Evolutionary conservation across 2,888 invertebrate species (phyloP).

Genomic region (Yponomeuta cagnagella): DNA sequence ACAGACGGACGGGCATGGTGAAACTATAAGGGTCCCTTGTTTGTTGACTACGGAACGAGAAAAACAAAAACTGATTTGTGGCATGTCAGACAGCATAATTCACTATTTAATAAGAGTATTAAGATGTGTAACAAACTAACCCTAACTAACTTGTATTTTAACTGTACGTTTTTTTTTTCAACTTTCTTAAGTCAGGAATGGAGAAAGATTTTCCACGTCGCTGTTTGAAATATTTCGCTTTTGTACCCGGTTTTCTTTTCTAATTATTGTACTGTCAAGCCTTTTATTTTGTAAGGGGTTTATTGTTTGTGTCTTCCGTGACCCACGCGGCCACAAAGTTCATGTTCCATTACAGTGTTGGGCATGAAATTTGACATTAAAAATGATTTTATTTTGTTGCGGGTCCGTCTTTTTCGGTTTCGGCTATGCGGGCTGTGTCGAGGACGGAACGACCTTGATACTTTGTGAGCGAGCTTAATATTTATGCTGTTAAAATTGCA

Average conservation of each 20-base stretch:
- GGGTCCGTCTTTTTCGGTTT: conserved; percentile 17
- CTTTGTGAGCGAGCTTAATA: neutral
- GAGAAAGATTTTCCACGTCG: neutral
- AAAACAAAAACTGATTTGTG: too few relatives aligned
- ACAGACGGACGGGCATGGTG: too few relatives aligned
- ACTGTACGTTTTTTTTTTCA: too few relatives aligned
- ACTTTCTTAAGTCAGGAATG: too few relatives aligned
- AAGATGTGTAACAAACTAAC: too few relatives aligned
- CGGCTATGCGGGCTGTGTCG: conserved; percentile 5
- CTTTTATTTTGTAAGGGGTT: conserved; percentile 9
- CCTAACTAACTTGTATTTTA: too few relatives aligned
- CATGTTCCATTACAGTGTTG: conserved; percentile 33
- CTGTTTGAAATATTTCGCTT: neutral
- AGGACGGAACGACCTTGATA: conserved; percentile 7
- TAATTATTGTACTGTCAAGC: conserved; percentile 10
- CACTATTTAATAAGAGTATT: too few relatives aligned
- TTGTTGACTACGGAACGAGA: too few relatives aligned
- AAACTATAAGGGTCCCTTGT: too few relatives aligned
- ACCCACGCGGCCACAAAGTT: conserved; percentile 26
- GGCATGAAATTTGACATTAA: conserved; percentile 28
- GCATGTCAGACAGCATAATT: too few relatives aligned
- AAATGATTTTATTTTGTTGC: conserved; percentile 20
- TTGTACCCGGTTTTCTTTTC: conserved; percentile 21
- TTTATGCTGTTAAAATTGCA: too few relatives aligned
- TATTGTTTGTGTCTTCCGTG: conserved; percentile 22